Evolutionary conservation across 2,797 vertebrate genomes (phyloP), one percentile per base, ranked within the genome.

Genomic region (Eurystomus glaucurus): DNA sequence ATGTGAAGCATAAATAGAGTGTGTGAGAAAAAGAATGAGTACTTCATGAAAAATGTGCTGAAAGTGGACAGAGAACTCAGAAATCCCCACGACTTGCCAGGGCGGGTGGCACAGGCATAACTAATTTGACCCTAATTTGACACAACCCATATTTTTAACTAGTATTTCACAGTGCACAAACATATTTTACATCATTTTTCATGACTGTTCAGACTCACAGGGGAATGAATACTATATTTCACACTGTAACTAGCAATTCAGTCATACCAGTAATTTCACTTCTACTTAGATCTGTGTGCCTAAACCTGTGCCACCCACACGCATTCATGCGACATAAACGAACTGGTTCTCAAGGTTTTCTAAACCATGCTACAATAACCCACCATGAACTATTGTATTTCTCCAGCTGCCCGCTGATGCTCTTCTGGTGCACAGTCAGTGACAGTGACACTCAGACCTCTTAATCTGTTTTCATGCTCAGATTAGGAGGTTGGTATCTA

Each of bases 391-490:
- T 11, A 54, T 0, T 13, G 29, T 11, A 31, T 41, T 72, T 35
- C 46, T 60, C 45, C 33, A 21, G 14, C 29, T 39, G 17, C 25
- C 74, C 52, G 28, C 35, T 64, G 71, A 22, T 37, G 35, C 31
- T 31, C 15, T 62, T 39, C 17, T 60, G 33, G 43, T 29, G 25
- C 35, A 19, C 18, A 6, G 2, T 46, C 28, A 8, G 28, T 25
- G 65, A 41, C 31, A 3, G 37, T 31, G 48, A 43, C 22, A 11
- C 50, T 35, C 37, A 65, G 26, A n/a, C 28, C 19, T 51, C 65
- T 33, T 33, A 39, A 18, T 23, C n/a, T 13, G 11, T 23, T 33
- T 9, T 50, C 1, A 0, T 14, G 23, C 11, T 75, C 0, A 1
- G 37, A 37, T 19, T 11, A 51, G 39, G 31, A 60, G 19, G 2